Evolutionary conservation across 2,797 vertebrate genomes (phyloP).

Genomic region (Lithobates pipiens): DNA sequence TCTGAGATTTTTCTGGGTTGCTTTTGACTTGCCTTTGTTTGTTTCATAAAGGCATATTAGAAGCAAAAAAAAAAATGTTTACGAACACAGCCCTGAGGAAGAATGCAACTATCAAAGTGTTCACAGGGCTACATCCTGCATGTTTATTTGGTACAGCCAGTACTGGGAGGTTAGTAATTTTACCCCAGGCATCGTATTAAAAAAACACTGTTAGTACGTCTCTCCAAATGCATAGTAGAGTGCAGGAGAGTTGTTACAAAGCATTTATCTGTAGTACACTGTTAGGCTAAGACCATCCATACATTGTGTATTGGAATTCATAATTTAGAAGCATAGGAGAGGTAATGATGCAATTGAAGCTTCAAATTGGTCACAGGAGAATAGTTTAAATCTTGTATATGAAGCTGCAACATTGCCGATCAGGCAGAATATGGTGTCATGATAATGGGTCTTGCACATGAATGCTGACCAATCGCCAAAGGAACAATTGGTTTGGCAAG

Average conservation of each 20-base stretch:
- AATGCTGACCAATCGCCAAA: not conserved
- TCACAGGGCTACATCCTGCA: not conserved
- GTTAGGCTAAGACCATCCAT: too few species aligned
- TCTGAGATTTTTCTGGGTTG: too few species aligned
- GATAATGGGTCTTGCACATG: not conserved
- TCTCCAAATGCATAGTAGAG: not conserved
- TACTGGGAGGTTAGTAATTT: not conserved
- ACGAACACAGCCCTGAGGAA: not conserved
- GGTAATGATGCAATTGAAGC: too few species aligned
- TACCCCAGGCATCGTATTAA: not conserved
- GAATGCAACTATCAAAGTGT: conserved; percentile 2
- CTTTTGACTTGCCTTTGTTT: too few species aligned
- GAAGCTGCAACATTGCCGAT: too few species aligned
- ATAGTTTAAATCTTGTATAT: too few species aligned
- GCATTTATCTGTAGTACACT: not conserved
- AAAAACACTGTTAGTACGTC: conserved; percentile 28
- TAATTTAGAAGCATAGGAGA: too few species aligned
- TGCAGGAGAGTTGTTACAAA: not conserved
- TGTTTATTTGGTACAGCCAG: conserved; percentile 22
- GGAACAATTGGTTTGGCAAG: too few species aligned
- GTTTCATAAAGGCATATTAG: not conserved
- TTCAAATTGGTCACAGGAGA: too few species aligned
- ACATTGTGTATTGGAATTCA: too few species aligned
- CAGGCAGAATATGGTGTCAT: too few species aligned
- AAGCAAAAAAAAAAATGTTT: not conserved